Base-by-base conservation (phyloP, 2,888 invertebrate species). In the Cosmia pyralina region DNA sequence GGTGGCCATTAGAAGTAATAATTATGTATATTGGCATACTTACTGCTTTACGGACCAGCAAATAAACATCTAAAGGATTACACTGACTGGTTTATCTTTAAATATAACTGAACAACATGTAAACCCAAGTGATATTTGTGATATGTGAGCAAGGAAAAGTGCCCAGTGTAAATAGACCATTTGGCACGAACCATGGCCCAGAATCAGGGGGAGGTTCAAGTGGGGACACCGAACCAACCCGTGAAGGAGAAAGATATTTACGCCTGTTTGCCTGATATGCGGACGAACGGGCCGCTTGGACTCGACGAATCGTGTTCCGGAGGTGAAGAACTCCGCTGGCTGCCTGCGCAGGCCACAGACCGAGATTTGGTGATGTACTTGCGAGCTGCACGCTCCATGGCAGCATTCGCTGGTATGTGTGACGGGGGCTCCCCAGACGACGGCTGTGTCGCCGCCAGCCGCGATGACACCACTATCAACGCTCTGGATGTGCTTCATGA, bases 321-420 rank as follows among this genome's bases (percentile, higher is more conserved):
- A 90, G 96, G 98, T 86, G 99, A 99, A 95, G 99, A 99, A 94
- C 96, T 99, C 94, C 97, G 98, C 96, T 99, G 99, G 99, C 97
- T 98, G 93, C 99, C 99, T 79, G 98, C 98, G 88, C 98, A 99
- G 96, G 97, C 98, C 87, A 97, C 98, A 90, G 99, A 99, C 96
- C 98, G 98, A 88, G 99, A 99, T 96, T 97, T 99, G 93, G 97
- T 99, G 92, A 99, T 99, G 99, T 99, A 99, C 97, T 97, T 99
- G 94, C 97, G 99, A 90, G 99, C 99, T 88, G 99, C 99, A 86
- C 97, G 99, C 90, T 99, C 99, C 81, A 99, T 99, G 98, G 99
- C 99, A 92, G 99, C 99, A 77, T 99, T 99, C 96, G 99, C 99
- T 88, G 99, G 99, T 89, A 99, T 99, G 99, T 99, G 99, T 97